phyloP scores from a whole-genome alignment of 1,140 invertebrate species.

The Heliothis subflexa region DNA sequence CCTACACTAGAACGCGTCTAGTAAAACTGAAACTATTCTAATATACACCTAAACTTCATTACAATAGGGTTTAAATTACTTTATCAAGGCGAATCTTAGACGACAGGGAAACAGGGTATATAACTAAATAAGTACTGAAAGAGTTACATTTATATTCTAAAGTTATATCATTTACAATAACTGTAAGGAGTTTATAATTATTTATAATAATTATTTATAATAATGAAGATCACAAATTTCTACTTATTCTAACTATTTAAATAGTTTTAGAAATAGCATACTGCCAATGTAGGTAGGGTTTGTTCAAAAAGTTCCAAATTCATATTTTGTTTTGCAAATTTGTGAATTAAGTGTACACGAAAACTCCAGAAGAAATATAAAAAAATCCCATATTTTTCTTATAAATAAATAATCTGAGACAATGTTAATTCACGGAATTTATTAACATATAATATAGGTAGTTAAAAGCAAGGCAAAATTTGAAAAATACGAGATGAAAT shows the following conservation, averaged over 20 bases:
- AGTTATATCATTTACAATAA: conserved; percentile 41
- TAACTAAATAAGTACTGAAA: conserved; percentile 42
- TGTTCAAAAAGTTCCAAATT: background rate
- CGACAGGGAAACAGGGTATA: conserved; percentile 19
- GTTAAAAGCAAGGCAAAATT: background rate
- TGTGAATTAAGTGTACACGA: no score
- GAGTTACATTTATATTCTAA: conserved; percentile 34
- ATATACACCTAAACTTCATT: conserved; percentile 40
- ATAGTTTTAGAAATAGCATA: conserved; percentile 13
- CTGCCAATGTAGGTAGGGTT: background rate
- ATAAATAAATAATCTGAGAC: no score
- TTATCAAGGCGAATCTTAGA: conserved; percentile 48
- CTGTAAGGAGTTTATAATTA: conserved; percentile 20
- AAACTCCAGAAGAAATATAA: no score
- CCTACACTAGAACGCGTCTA: conserved; percentile 40
- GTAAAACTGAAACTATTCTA: conserved; percentile 39
- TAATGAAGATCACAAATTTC: conserved; percentile 48
- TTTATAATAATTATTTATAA: conserved; percentile 30
- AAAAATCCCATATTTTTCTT: no score
- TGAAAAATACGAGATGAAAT: background rate
- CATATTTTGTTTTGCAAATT: background rate
- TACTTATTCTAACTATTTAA: conserved; percentile 44
- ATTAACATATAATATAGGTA: no score
- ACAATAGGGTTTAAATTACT: conserved; percentile 44
- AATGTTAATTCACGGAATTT: no score